Base-by-base conservation (phyloP, 1,140 invertebrate species). In the Platyura marginata region DNA sequence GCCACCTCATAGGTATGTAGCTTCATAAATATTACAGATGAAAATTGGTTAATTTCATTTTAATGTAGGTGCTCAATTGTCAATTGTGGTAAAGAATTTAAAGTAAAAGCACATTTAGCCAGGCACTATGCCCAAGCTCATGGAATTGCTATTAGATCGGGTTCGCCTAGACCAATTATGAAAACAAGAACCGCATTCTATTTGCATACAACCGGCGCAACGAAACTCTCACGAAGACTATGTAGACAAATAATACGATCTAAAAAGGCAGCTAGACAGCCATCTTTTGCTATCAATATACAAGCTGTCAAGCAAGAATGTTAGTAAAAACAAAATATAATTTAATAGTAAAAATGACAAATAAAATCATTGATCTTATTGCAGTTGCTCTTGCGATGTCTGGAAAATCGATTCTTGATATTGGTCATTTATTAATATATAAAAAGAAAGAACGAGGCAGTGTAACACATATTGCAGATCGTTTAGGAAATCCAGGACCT, bases 131-230 rank as follows among this genome's bases (percentile, higher is more conserved):
- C 88, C 10, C 87, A 82, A 49, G 83, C 84, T 25, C 91, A 95
- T 66, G 89, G 89, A 2, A 66, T 67, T 46, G 67, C 71, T 53
- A 71, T 72, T 52, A 68, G 70, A 37, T 67, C 68, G 38, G 86
- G 82, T 20, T 84, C 83, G 21, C 85, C 87, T 2, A 68, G 89
- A 29, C 90, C 91, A 19, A 85, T 95, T 0, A 92, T 95, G 87
- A 95, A 95, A 66, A 95, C 92, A 33, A 72, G 91, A 51, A 90
- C 91, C 47, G 91, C 91, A 21, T 95, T 95, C 66, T 95, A 92
- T 67, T 68, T 96, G 49, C 77, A 83, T 54, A 91, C 84, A 3
- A 91, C 89, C 48, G 77, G 84, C 25, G 67, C 91, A 49, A 92
- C 90, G 34, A 72, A 86, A 47, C 74, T 93, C 16, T 88, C 90